Conservation (phyloP, 2,888 invertebrate species). For the Odontomyia ornata region DNA sequence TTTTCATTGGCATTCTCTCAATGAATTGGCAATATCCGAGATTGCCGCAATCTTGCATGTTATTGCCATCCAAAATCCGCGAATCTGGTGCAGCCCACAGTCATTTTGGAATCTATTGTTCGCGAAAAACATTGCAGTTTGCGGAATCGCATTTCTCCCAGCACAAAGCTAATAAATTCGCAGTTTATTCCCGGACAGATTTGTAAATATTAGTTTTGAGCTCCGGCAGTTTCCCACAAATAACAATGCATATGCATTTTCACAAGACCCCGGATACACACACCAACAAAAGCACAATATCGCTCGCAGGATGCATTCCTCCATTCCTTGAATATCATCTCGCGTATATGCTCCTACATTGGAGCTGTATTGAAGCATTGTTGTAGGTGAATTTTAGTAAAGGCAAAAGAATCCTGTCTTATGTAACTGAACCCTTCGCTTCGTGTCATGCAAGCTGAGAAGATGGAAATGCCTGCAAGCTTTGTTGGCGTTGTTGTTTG, state of each 20-base stretch:
- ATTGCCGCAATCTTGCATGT: background rate
- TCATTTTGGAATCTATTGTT: background rate
- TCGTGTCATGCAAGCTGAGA: background rate
- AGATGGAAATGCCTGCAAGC: constrained; percentile 1
- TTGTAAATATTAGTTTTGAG: background rate
- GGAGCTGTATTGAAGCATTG: background rate
- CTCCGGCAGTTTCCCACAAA: background rate
- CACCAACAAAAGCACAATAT: background rate
- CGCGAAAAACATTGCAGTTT: background rate
- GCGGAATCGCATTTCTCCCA: background rate
- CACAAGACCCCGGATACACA: too few species aligned
- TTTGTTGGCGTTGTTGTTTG: background rate
- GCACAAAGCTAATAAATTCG: constrained; percentile 1
- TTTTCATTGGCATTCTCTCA: constrained; percentile 19
- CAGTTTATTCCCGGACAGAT: background rate
- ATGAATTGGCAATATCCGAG: constrained; percentile 4
- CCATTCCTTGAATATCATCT: background rate
- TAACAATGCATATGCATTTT: background rate
- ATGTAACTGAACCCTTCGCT: background rate
- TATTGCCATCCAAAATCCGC: background rate
- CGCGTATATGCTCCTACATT: background rate
- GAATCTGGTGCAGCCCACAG: background rate
- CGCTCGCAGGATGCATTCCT: background rate
- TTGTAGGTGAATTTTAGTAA: background rate
- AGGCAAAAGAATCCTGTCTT: background rate